Base-by-base conservation (phyloP, 2,113 vertebrate genomes). In the Myrmecophaga tridactyla region DNA sequence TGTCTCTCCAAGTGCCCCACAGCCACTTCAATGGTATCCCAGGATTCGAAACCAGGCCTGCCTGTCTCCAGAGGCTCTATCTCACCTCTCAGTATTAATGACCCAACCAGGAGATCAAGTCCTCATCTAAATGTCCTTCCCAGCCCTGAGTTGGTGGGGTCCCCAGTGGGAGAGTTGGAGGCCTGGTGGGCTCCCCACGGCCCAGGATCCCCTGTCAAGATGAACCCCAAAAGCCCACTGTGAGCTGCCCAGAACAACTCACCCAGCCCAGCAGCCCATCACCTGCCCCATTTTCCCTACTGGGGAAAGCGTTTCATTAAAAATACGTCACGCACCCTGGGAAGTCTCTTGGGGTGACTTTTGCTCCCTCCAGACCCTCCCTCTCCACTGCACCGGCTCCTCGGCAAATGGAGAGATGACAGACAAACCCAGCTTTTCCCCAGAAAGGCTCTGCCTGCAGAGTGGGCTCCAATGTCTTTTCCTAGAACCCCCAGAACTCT, bases 321-420 rank as follows among this genome's bases (percentile, higher is more conserved):
- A 89, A 86, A 34, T 36, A 62, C 53, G 6, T 7, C 53, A 56
- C 53, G 6, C 17, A 18, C 20, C 18, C 18, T 1, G 25, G 0
- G 27, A 34, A 41, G 53, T 12, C 23, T 29, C 53, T 34, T 39
- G 46, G 25, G 14, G 20, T 15, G 72, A 7, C 20, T 12, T 20
- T 15, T 27, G 12, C 21, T 51, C 36, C 72, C 46, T 7, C 31
- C 48, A 25, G 51, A 41, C 21, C 2, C 60, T 17, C 6, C 12
- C 41, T 48, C 39, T 7, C 6, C 36, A 23, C 31, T 13, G 34
- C 12, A 0, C 51, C 5, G 9, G 67, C 23, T 46, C 36, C 60
- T 29, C 1, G 23, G 53, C 0, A 1, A 21, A 34, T 0, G 7
- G 12, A 14, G 12, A 14, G 23, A 36, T 34, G 10, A 18, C 0